Conservation (phyloP, 2,888 invertebrate species). For the Nesidiocoris tenuis region DNA sequence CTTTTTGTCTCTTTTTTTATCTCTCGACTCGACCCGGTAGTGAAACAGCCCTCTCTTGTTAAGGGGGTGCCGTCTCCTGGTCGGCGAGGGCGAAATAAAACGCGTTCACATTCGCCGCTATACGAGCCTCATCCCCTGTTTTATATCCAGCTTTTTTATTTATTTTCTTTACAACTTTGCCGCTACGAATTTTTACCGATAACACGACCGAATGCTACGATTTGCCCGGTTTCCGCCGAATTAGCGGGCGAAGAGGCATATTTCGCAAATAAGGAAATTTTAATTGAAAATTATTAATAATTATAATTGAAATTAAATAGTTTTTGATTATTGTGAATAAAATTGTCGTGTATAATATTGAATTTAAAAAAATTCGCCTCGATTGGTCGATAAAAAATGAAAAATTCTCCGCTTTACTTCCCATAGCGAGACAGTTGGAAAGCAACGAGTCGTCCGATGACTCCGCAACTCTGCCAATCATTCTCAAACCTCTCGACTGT, state of each 20-base stretch:
- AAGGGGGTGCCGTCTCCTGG: neutral
- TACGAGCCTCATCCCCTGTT: neutral
- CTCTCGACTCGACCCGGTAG: neutral
- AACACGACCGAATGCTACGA: too few species aligned
- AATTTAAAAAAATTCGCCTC: too few species aligned
- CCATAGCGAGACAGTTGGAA: neutral
- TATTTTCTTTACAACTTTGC: neutral
- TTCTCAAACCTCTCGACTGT: conserved; percentile 13
- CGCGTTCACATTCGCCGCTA: neutral
- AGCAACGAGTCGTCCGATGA: neutral
- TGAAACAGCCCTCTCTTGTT: neutral
- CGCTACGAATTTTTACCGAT: neutral
- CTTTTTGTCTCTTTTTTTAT: neutral
- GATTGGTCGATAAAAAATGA: too few species aligned
- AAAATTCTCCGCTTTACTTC: neutral
- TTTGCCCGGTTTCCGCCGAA: too few species aligned
- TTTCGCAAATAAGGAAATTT: too few species aligned
- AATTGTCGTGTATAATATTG: too few species aligned
- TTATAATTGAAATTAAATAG: too few species aligned
- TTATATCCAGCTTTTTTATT: neutral
- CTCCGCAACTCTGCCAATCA: conserved; percentile 26
- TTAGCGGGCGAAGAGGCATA: too few species aligned
- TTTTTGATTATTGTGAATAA: too few species aligned
- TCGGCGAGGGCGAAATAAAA: neutral
- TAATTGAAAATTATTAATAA: too few species aligned